Evolutionary conservation across 2,113 vertebrate species (phyloP), one percentile per base, ranked within the genome.

Genomic region (Paralichthys olivaceus): DNA sequence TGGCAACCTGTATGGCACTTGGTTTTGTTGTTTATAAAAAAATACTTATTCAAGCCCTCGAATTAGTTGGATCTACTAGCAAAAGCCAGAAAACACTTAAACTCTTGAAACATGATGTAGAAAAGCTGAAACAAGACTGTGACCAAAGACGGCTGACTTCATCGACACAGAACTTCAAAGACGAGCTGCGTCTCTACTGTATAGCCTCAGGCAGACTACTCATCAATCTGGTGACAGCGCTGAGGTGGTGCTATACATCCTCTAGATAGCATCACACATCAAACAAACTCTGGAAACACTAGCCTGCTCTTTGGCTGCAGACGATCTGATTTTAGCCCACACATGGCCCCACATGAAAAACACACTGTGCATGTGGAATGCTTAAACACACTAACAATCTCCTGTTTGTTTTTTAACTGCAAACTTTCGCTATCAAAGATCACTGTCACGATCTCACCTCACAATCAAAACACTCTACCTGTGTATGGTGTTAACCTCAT

Each of bases 231-330:
- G 79, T 91, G 87, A 86, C 85, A 77, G 84, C 62, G 13, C 71
- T 77, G 71, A 90, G 83, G 82, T 87, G 83, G 77, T 82, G 84
- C 81, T 88, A 67, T 87, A 84, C 84, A 85, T 87, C 83, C 81
- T 63, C 57, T 25, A 90, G 91, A 93, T 90, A 91, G 72, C 83
- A 91, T 90, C 87, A 82, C 64, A 89, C 79, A 87, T 91, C 87
- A 93, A 91, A 90, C 82, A 90, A 84, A 79, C 74, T 75, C 29
- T 79, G 76, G 86, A 90, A 88, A 91, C 72, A 60, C 69, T 77
- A 77, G 1, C 32, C 77, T 72, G 32, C 59, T 80, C 74, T 68
- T 60, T 22, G 34, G 67, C 80, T 63, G 73, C 68, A 63, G 61
- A 76, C 73, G 78, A 37, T 77, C 84, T 43, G 62, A 43, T 79